Evolutionary conservation across 2,888 invertebrate genomes (phyloP), one percentile per base, ranked within the genome.

Genomic region (Cotesia congregata): DNA sequence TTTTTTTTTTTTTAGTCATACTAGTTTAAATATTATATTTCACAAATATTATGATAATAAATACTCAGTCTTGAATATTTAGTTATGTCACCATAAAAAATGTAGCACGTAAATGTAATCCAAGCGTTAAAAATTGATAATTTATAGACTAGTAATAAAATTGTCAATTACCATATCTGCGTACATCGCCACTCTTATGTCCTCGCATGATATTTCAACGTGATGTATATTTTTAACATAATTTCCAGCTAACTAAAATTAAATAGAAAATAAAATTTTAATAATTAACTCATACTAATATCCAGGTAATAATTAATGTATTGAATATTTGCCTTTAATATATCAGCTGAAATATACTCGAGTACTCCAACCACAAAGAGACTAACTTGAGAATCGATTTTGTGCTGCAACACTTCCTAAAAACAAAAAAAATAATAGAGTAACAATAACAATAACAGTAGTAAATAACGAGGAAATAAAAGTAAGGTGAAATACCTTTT

Each of bases 151-250:
- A 73, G 70, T 59, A 67, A 68, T 30, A 20, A 30, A 81, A 82
- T 79, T 76, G 81, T 83, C 76, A 79, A 77, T 89, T 90, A 97
- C 98, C 94, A 97, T 97, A 89, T 99, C 99, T 74, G 98, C 98
- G 89, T 96, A 97, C 96, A 99, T 97, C 72, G 98, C 98, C 75
- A 98, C 98, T 91, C 96, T 95, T 87, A 99, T 96, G 89, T 99
- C 99, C 88, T 97, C 95, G 81, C 95, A 95, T 0, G 97, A 96
- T 87, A 99, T 97, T 90, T 95, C 95, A 64, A 93, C 93, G 90
- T 97, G 97, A 75, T 96, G 95, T 83, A 98, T 97, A 90, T 98
- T 97, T 91, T 97, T 97, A 61, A 98, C 98, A 91, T 98, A 99
- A 90, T 98, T 98, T 72, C 98, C 98, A 73, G 98, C 97, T 89